Evolutionary conservation across 2,113 vertebrate species (phyloP).

Genomic region (Cygnus buccinator): DNA sequence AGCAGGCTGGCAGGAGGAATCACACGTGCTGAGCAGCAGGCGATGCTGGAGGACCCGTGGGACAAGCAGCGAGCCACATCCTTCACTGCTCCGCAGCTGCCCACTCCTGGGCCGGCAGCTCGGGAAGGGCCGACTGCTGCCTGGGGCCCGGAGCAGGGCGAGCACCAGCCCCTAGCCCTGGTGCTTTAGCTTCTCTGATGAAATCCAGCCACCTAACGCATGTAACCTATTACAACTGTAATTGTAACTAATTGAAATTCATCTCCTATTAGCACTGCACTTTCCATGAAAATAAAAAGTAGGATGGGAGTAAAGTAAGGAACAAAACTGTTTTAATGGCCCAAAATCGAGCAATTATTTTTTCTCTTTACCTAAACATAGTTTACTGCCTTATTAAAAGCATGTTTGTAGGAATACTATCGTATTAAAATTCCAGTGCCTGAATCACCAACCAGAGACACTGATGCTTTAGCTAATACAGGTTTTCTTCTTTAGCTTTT

Average conservation of each 20-base stretch:
- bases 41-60: fast-evolving
- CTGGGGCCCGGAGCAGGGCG: fast-evolving
- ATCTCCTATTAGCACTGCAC: slow-evolving; percentile 53
- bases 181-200: not conserved
- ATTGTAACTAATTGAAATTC: slow-evolving; percentile 74
- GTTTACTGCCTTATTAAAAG: slow-evolving; percentile 76
- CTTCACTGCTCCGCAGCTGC: not conserved
- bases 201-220: slow-evolving; percentile 28
- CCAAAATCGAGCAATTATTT: slow-evolving; percentile 73
- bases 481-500: slow-evolving; percentile 46
- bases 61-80: not conserved
- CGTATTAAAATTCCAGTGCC: slow-evolving; percentile 74
- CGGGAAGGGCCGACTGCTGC: not conserved
- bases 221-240: slow-evolving; percentile 40
- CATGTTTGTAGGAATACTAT: slow-evolving; percentile 63
- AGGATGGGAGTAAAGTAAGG: slow-evolving; percentile 56
- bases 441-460: slow-evolving; percentile 39
- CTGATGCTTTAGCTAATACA: slow-evolving; percentile 27
- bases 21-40: not conserved
- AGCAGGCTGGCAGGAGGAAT: fast-evolving
- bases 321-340: slow-evolving; percentile 66
- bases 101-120: fast-evolving
- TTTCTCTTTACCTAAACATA: slow-evolving; percentile 68
- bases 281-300: slow-evolving; percentile 67
- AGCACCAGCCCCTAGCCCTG: not conserved